Evolutionary conservation across 2,797 vertebrate genomes (phyloP), one percentile per base, ranked within the genome.

Genomic region (Chaetophractus vellerosus): DNA sequence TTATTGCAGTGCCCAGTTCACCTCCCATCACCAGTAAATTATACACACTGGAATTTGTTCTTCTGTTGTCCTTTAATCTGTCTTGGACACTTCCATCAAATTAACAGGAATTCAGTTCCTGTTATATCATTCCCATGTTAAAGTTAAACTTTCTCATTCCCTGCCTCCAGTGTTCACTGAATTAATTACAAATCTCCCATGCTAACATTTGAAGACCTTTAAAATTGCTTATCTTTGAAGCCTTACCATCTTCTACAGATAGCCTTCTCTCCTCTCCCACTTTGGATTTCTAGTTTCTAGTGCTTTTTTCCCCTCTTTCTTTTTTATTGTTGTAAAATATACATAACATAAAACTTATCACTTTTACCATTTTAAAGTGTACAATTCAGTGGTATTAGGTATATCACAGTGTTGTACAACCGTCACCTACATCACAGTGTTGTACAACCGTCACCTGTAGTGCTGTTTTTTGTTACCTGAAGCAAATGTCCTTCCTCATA

Each of bases 181-280:
- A n/a, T 87, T 95, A 83, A 59, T 94, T 94, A 88, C 57, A 83
- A 64, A 38, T 84, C 74, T 71, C 61, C n/a, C 82, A 31, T 83
- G 33, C 31, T 88, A 52, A 55, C 57, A 80, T 87, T 92, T 28
- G 57, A n/a, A 92, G 48, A 59, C 19, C 79, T 92, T 81, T 28
- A 63, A 26, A 94, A 81, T 75, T 69, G 57, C 24, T 92, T 93
- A 45, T 24, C 36, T 75, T 92, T 90, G 74, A 95, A 86, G 85
- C 33, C 24, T 75, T 80, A 63, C 12, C 41, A 38, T 33, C 68
- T 94, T 89, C 45, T 75, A 74, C 36, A 21, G 63, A 45, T 2
- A 75, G 38, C 71, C 55, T 80, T 72, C 66, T 80, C 75, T 84
- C 14, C 57, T 15, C 57, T 82, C 45, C 59, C 26, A 45, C 52